phyloP scores from a whole-genome alignment of 2,888 invertebrate genomes.

The Himalopsyche anomala region DNA sequence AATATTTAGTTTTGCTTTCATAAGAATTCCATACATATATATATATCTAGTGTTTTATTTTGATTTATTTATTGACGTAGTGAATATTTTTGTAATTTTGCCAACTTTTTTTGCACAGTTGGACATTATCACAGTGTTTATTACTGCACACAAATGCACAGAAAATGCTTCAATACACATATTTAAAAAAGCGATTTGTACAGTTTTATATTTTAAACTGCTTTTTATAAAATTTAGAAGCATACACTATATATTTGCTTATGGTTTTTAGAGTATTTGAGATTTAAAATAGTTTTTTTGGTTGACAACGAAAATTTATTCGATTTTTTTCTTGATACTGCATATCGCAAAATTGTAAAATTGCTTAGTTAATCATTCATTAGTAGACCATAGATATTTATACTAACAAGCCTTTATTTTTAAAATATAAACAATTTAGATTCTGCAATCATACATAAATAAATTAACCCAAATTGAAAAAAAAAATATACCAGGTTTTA shows the following conservation, averaged over 20 bases:
- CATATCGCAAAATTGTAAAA: slow-evolving; percentile 28
- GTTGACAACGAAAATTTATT: slow-evolving; percentile 2
- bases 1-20: not conserved
- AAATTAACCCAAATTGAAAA: no score
- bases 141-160: slow-evolving; percentile 35
- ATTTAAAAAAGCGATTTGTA: slow-evolving; percentile 23
- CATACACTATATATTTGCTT: slow-evolving; percentile 21
- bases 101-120: slow-evolving; percentile 32
- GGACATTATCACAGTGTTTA: slow-evolving; percentile 13
- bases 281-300: slow-evolving; percentile 33
- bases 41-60: slow-evolving; percentile 16
- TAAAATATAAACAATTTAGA: no score
- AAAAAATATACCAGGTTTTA: no score
- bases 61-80: slow-evolving; percentile 28
- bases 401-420: slow-evolving; percentile 4
- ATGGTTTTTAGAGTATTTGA: slow-evolving; percentile 35
- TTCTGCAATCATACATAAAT: no score
- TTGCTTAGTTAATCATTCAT: slow-evolving; percentile 8
- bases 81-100: slow-evolving; percentile 12
- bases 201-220: slow-evolving; percentile 39
- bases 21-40: slow-evolving; percentile 11
- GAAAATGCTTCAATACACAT: slow-evolving; percentile 24
- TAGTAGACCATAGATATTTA: not conserved
- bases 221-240: slow-evolving; percentile 1
- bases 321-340: slow-evolving; percentile 34